A percentile compares a stretch with the other conserved stretches of the same genome.
phyloP scores from a whole-genome alignment of 2,797 vertebrate species.

The Cottoperca gobio region DNA sequence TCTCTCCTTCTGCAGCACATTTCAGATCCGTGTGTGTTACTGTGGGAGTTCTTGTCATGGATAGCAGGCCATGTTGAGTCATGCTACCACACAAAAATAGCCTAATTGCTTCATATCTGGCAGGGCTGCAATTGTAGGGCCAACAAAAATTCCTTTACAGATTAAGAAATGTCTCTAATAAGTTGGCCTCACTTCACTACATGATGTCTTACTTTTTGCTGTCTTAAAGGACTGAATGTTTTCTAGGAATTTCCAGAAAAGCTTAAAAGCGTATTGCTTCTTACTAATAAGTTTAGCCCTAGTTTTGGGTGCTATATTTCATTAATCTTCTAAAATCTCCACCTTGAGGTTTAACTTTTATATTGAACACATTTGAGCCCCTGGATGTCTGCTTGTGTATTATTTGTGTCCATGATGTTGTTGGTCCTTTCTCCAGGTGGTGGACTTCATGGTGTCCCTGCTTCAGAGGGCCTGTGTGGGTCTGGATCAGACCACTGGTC shows the following conservation, averaged over 20 bases:
- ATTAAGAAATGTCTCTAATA: constrained; percentile 21
- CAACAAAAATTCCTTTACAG: constrained; percentile 18
- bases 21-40: constrained; percentile 26
- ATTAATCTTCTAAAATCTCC: background rate
- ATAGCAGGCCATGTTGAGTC: constrained; percentile 57
- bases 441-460: constrained; percentile 88
- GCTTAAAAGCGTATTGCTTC: background rate
- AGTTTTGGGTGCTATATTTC: background rate
- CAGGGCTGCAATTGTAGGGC: background rate
- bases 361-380: background rate
- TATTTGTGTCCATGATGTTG: background rate
- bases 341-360: background rate
- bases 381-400: background rate
- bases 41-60: constrained; percentile 33
- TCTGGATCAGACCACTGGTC: constrained; percentile 50
- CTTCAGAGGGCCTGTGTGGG: constrained; percentile 88
- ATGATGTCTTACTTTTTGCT: constrained; percentile 44
- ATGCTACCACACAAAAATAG: constrained; percentile 52
- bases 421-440: constrained; percentile 82
- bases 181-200: constrained; percentile 7
- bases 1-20: background rate
- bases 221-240: constrained; percentile 13
- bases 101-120: constrained; percentile 5
- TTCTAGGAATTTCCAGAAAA: background rate
- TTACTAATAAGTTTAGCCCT: background rate